A percentile compares a stretch with the other conserved stretches of the same genome.
phyloP scores from a whole-genome alignment of 2,797 vertebrate genomes.

The Smutsia gigantea region DNA sequence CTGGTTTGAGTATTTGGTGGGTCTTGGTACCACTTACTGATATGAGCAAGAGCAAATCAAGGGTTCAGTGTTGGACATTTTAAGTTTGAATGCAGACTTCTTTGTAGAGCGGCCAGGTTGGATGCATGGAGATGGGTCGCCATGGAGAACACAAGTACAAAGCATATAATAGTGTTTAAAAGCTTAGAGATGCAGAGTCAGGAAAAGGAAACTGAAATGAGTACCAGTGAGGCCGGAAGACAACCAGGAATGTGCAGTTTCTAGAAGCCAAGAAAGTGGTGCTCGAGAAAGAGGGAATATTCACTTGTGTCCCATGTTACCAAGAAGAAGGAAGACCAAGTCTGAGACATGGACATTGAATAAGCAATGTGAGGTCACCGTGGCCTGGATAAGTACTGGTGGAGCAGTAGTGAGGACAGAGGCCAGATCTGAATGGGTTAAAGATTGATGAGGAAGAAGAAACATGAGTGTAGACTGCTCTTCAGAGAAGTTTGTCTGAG shows the following conservation, averaged over 20 bases:
- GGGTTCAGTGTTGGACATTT: not conserved
- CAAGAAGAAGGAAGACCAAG: not conserved
- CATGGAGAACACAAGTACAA: not conserved
- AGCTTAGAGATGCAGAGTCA: not conserved
- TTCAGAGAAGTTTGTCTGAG: slow-evolving; percentile 7
- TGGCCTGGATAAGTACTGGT: not conserved
- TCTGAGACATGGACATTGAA: not conserved
- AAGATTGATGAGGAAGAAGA: not conserved
- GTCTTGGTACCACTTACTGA: not conserved
- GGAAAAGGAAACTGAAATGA: not conserved
- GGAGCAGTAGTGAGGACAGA: not conserved
- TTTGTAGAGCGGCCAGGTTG: not conserved
- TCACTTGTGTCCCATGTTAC: not conserved
- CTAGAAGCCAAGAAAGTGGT: not conserved
- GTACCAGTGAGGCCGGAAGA: not conserved
- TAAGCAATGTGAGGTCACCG: not conserved
- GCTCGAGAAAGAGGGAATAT: not conserved
- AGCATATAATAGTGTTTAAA: not conserved
- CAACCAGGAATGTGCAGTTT: not conserved
- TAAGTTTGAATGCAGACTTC: not conserved
- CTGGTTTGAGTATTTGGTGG: not conserved
- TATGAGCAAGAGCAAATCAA: not conserved
- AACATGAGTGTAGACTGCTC: not conserved
- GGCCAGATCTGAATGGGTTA: not conserved
- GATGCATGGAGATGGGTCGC: not conserved